Evolutionary conservation across 30 jellyfish, hydroid and myxozoan genomes (phyloP).

Genomic region (Pseudorhiza aurosa): DNA sequence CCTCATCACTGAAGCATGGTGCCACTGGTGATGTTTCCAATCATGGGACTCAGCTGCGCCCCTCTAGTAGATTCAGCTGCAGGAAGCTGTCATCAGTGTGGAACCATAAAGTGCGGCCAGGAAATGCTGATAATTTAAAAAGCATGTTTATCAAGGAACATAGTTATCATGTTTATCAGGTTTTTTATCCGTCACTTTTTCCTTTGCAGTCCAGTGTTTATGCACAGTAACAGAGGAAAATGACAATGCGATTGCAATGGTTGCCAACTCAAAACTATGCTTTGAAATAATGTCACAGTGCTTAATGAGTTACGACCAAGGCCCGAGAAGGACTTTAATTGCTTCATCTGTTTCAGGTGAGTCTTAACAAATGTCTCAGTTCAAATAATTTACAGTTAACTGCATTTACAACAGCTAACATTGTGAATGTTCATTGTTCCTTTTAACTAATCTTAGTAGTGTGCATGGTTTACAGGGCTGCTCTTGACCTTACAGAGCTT

Average conservation of each 20-base stretch:
- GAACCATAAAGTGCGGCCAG: neutral
- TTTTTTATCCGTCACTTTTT: neutral
- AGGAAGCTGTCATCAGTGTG: too few species aligned
- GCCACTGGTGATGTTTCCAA: too few species aligned
- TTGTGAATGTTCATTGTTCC: neutral
- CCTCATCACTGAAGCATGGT: too few species aligned
- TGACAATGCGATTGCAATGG: neutral
- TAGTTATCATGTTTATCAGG: neutral
- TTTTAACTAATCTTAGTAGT: too few species aligned
- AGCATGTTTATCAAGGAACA: neutral
- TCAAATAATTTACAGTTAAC: too few species aligned
- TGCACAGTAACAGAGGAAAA: constrained; percentile 18
- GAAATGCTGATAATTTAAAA: too few species aligned
- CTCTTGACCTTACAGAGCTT: too few species aligned
- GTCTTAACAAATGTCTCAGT: neutral
- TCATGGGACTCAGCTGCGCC: too few species aligned
- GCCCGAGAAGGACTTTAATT: neutral
- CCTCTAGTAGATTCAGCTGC: too few species aligned
- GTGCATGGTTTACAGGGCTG: too few species aligned
- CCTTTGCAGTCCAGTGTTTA: constrained; percentile 14
- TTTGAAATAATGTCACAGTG: neutral
- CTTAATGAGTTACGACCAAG: neutral
- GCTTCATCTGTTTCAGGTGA: constrained; percentile 17
- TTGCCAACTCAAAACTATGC: neutral
- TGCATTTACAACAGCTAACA: neutral